Evolutionary conservation across 2,888 invertebrate species (phyloP), one percentile per base, ranked within the genome.

Genomic region (Mimachlamys varia): DNA sequence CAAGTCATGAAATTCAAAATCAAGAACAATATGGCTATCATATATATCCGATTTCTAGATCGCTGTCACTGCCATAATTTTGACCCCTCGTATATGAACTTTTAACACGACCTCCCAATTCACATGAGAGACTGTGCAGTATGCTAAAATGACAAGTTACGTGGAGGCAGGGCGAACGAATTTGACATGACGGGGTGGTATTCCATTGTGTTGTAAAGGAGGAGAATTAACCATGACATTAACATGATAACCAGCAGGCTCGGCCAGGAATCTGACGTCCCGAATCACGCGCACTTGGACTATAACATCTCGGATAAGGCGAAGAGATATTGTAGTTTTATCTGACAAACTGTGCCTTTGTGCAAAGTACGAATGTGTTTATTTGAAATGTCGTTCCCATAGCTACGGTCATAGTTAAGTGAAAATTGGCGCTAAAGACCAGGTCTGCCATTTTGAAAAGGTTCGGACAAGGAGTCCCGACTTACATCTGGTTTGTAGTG

Each of bases 301-400:
- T 76, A 76, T 76, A 76, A 76, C 33, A 33, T 27, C 76, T 10
- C 76, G 76, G 76, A 76, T 76, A 76, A 33, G 76, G 33, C 76
- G 12, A 76, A 76, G 76, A 76, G 76, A 76, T 76, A 76, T 76
- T 76, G 76, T 76, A 76, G 76, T 33, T 76, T 76, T 33, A 76
- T 76, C 76, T 33, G 76, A 76, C 22, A 76, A 27, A 76, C 27
- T 76, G 27, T 76, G 12, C 76, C 76, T 76, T 76, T 76, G 76
- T 76, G 76, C 33, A 76, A 33, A 27, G 33, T 13, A 76, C 76
- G 76, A 22, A 33, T 76, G 62, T 62, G 76, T 76, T 76, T 76
- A 76, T 76, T 76, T 76, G 33, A 76, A 76, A 76, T 76, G 76
- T 76, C 33, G 33, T 76, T 76, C 33, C 76, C 76, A 76, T 76